These are phyloP conservation scores for Scaptomyza pallida DNA, from an alignment of 1,140 invertebrate genomes.

Conservation along the genomic window DNA sequence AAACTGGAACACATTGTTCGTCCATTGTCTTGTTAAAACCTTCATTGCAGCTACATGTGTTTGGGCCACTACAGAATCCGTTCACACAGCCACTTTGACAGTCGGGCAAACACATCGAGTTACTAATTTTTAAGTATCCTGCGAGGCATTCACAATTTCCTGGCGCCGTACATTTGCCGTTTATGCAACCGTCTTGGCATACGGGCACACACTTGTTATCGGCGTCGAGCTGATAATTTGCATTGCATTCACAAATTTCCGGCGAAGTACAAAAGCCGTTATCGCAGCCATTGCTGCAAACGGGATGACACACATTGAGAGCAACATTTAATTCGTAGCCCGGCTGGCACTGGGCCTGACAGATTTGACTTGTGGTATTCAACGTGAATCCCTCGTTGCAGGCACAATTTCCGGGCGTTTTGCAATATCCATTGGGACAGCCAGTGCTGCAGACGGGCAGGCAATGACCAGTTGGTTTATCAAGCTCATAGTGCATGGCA, in stretches of 20 bases:
- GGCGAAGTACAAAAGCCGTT: conserved; percentile 59
- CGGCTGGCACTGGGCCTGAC: conserved; percentile 32
- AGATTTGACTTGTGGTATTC: conserved; percentile 35
- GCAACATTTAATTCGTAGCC: conserved; percentile 27
- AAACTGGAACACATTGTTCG: conserved; percentile 11
- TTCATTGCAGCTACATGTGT: conserved; percentile 26
- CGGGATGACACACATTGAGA: conserved; percentile 31
- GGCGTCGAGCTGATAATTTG: conserved; percentile 84
- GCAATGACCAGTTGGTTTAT: conserved; percentile 40
- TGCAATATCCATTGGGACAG: conserved; percentile 49
- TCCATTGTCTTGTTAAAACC: conserved; percentile 19
- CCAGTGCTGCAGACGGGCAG: conserved; percentile 43
- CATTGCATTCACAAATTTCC: conserved; percentile 50
- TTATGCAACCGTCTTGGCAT: conserved; percentile 29
- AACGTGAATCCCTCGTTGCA: conserved; percentile 49
- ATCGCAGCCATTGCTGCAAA: conserved; percentile 47
- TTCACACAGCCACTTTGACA: conserved; percentile 42
- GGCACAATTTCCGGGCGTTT: conserved; percentile 27
- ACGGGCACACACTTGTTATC: conserved; percentile 46
- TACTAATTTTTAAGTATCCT: conserved; percentile 12
- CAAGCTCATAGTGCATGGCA: neutral
- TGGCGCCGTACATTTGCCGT: conserved; percentile 35
- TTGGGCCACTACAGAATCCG: conserved; percentile 32
- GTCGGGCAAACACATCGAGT: conserved; percentile 5
- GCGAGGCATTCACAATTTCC: conserved; percentile 29